Conservation (phyloP, 2,113 vertebrate genomes). For the Pristiophorus japonicus region DNA sequence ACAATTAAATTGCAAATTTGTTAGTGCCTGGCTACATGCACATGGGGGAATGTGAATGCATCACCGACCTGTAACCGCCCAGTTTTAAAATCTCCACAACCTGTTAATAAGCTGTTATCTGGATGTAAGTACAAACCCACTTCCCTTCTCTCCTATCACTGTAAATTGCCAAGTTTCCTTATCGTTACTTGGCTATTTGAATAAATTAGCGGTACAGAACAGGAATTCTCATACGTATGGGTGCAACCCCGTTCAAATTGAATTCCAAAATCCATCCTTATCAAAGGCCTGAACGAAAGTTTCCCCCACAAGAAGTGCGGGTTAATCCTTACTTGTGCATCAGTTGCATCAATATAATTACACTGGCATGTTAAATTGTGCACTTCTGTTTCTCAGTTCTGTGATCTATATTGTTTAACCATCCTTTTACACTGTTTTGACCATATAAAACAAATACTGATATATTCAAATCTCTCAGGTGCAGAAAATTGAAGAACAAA, state of each 20-base stretch:
- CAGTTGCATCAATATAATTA: neutral
- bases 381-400: neutral
- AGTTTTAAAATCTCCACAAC: neutral
- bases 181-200: neutral
- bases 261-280: neutral
- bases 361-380: neutral
- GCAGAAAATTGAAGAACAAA: neutral
- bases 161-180: neutral
- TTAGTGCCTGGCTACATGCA: neutral
- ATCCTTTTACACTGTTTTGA: neutral
- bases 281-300: neutral
- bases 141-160: neutral
- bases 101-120: neutral
- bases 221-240: neutral
- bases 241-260: neutral
- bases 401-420: no score
- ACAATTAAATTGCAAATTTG: neutral
- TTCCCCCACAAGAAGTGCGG: neutral
- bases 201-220: neutral
- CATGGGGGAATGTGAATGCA: neutral
- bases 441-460: no score
- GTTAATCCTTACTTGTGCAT: neutral
- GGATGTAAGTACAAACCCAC: neutral
- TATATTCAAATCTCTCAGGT: neutral
- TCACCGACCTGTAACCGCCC: neutral